Conservation (phyloP, 2,113 vertebrate species). For the Fukomys damarensis region DNA sequence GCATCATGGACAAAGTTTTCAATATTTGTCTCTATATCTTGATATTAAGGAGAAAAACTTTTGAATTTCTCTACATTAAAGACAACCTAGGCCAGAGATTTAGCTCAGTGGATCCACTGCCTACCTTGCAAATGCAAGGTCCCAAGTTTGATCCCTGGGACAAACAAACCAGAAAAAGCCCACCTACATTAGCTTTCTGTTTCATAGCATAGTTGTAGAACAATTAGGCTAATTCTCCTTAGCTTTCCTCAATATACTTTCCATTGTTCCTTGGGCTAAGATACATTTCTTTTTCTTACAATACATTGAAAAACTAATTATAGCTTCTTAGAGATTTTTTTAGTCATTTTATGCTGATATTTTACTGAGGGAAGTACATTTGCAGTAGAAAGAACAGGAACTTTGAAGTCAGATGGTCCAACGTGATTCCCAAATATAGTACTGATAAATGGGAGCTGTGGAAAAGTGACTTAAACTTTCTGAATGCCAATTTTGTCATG, state of each 20-base stretch:
- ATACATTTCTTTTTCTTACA: background rate
- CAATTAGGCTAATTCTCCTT: background rate
- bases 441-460: background rate
- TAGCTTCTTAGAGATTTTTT: background rate
- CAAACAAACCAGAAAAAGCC: too few species aligned
- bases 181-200: too few species aligned
- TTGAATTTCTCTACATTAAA: background rate
- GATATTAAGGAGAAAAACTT: constrained; percentile 30
- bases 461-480: background rate
- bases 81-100: too few species aligned
- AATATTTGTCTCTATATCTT: background rate
- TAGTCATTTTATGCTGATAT: background rate
- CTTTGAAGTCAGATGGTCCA: background rate
- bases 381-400: background rate
- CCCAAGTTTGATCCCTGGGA: too few species aligned
- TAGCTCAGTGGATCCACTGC: too few species aligned
- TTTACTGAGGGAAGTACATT: background rate
- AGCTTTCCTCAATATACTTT: background rate
- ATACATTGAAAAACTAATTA: background rate
- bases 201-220: background rate
- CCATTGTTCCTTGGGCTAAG: background rate
- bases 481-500: background rate
- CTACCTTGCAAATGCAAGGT: too few species aligned
- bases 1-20: background rate
- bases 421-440: background rate